These are phyloP conservation scores for Stomorhina lunata DNA, from an alignment of 2,888 invertebrate species.

Conservation along the genomic window DNA sequence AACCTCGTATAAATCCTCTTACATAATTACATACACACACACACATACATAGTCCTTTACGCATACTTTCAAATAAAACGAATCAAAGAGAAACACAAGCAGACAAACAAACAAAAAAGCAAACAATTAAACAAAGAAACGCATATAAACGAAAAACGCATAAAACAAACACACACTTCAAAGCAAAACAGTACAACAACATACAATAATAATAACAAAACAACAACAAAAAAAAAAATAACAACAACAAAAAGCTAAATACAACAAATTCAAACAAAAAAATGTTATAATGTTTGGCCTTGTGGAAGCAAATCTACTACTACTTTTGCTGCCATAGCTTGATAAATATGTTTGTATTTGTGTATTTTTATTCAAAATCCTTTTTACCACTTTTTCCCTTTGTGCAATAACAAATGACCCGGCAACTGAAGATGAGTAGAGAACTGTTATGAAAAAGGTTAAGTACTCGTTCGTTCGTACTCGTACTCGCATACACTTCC, in stretches of 20 bases:
- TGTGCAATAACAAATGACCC: slow-evolving; percentile 60
- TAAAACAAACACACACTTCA: slow-evolving; percentile 14
- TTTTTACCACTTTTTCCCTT: slow-evolving; percentile 52
- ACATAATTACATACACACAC: background rate
- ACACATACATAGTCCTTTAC: background rate
- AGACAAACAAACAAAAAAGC: background rate
- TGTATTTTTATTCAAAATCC: slow-evolving; percentile 42
- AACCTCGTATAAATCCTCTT: too few species aligned
- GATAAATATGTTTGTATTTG: too few species aligned
- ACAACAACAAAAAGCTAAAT: slow-evolving; percentile 39
- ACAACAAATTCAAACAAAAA: slow-evolving; percentile 33
- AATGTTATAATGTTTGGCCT: slow-evolving; percentile 64
- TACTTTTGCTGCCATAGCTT: background rate
- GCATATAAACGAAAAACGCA: slow-evolving; percentile 26
- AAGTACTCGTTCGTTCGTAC: slow-evolving; percentile 35
- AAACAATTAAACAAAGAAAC: slow-evolving; percentile 29
- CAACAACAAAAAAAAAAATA: background rate
- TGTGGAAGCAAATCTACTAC: slow-evolving; percentile 55
- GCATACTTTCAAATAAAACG: background rate
- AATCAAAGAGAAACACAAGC: background rate
- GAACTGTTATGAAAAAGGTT: slow-evolving; percentile 63
- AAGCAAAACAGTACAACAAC: slow-evolving; percentile 46
- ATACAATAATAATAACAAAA: slow-evolving; percentile 7
- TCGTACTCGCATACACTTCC: background rate
- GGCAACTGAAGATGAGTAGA: slow-evolving; percentile 62